phyloP scores from a whole-genome alignment of 2,797 vertebrate genomes.

The Spinibarbus caldwelli region DNA sequence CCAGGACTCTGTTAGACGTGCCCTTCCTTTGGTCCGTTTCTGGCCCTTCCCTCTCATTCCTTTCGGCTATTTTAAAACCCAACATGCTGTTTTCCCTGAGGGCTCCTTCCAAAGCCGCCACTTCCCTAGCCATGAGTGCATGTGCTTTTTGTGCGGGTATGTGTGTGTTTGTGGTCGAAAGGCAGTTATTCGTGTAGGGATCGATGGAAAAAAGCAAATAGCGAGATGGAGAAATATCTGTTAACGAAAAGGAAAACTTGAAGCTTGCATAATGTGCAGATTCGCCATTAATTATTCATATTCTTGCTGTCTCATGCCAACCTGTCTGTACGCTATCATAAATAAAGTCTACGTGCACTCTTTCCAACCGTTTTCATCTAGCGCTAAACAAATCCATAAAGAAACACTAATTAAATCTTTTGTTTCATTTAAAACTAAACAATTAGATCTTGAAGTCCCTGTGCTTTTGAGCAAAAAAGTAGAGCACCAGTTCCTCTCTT shows the following conservation, averaged over 20 bases:
- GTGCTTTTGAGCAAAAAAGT: slow-evolving; percentile 79
- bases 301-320: slow-evolving; percentile 62
- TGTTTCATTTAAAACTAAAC: slow-evolving; percentile 37
- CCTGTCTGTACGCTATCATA: slow-evolving; percentile 91
- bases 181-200: slow-evolving; percentile 65
- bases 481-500: slow-evolving; percentile 73
- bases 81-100: slow-evolving; percentile 57
- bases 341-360: slow-evolving; percentile 85
- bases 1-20: slow-evolving; percentile 52
- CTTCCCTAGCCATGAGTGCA: slow-evolving; percentile 26
- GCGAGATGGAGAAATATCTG: slow-evolving; percentile 71
- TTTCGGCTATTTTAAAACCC: slow-evolving; percentile 63
- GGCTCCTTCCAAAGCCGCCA: slow-evolving; percentile 51
- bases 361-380: slow-evolving; percentile 71
- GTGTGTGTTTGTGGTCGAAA: slow-evolving; percentile 66
- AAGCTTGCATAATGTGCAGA: slow-evolving; percentile 90
- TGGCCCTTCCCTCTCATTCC: slow-evolving; percentile 59
- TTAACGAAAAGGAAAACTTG: slow-evolving; percentile 79
- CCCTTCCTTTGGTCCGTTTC: slow-evolving; percentile 52
- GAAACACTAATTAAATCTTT: slow-evolving; percentile 45
- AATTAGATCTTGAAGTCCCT: slow-evolving; percentile 73
- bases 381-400: slow-evolving; percentile 65
- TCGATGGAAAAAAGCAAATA: slow-evolving; percentile 52
- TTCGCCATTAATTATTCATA: slow-evolving; percentile 87
- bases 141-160: slow-evolving; percentile 38